Evolutionary conservation across 2,797 vertebrate species (phyloP).

Genomic region (Gymnoscopelus microlampas): DNA sequence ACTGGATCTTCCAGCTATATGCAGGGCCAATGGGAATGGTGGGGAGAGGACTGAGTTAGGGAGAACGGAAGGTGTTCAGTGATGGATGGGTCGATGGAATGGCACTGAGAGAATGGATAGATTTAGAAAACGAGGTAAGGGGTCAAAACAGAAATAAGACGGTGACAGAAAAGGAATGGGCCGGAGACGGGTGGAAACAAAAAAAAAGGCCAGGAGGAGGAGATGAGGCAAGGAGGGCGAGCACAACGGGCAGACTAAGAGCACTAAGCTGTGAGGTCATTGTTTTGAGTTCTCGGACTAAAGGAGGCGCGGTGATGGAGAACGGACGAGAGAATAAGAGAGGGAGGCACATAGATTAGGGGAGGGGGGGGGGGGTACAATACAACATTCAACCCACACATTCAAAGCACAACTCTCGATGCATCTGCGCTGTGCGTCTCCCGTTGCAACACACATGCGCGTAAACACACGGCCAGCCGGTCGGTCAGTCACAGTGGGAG

Average conservation of each 20-base stretch:
- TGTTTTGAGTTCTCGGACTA: conserved; percentile 49
- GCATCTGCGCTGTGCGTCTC: conserved; percentile 32
- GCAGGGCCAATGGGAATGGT: neutral
- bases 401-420: conserved; percentile 36
- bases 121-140: neutral
- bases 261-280: conserved; percentile 48
- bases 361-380: conserved; percentile 21
- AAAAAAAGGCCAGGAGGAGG: neutral
- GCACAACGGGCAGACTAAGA: conserved; percentile 15
- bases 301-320: conserved; percentile 51
- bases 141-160: conserved; percentile 6
- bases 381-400: conserved; percentile 35
- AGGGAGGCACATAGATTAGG: conserved; percentile 47
- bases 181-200: conserved; percentile 30
- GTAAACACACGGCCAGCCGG: conserved; percentile 47
- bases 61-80: neutral
- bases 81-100: neutral
- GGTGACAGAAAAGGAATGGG: conserved; percentile 7
- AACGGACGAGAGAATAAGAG: conserved; percentile 49
- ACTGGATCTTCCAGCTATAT: conserved; percentile 14
- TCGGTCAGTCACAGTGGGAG: conserved; percentile 43
- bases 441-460: conserved; percentile 45
- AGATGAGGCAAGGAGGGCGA: neutral
- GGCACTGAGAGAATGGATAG: conserved; percentile 33
- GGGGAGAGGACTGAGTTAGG: neutral